A percentile compares a stretch with the other conserved stretches of the same genome.
phyloP scores from a whole-genome alignment of 2,888 invertebrate genomes.

The Capitulum mitella region DNA sequence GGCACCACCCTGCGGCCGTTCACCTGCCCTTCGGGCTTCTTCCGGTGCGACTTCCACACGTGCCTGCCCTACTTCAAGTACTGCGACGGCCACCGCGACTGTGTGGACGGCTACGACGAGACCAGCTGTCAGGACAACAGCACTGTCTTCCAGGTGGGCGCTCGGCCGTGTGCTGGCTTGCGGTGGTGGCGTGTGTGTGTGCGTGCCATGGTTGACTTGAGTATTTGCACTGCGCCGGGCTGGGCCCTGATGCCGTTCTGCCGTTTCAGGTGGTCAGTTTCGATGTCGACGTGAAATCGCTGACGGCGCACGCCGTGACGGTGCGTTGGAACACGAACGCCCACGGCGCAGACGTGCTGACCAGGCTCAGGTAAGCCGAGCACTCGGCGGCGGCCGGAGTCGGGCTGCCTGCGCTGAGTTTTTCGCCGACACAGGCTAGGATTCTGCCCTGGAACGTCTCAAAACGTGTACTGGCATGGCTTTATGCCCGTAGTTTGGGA shows the following conservation, averaged over 20 bases:
- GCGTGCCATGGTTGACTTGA: no score
- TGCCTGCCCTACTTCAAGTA: slow-evolving; percentile 56
- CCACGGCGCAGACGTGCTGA: background rate
- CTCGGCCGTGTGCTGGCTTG: background rate
- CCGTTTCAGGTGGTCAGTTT: background rate
- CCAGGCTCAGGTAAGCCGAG: slow-evolving; percentile 18
- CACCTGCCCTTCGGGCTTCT: slow-evolving; percentile 44
- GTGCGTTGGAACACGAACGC: background rate
- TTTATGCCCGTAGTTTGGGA: no score
- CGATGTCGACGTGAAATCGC: background rate
- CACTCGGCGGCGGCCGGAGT: no score
- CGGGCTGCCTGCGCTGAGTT: no score
- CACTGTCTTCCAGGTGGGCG: background rate
- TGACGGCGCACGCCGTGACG: background rate
- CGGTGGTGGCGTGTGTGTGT: background rate
- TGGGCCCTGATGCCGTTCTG: no score
- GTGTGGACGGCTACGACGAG: slow-evolving; percentile 68
- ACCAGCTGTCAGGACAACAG: background rate
- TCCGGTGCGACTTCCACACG: slow-evolving; percentile 53
- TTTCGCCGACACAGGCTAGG: no score
- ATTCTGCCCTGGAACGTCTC: no score
- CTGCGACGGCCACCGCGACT: slow-evolving; percentile 63
- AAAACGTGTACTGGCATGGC: no score
- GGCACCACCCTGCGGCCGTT: background rate
- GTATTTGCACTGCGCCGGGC: no score